phyloP scores from a whole-genome alignment of 2,113 vertebrate genomes.

The Accipiter cooperii region DNA sequence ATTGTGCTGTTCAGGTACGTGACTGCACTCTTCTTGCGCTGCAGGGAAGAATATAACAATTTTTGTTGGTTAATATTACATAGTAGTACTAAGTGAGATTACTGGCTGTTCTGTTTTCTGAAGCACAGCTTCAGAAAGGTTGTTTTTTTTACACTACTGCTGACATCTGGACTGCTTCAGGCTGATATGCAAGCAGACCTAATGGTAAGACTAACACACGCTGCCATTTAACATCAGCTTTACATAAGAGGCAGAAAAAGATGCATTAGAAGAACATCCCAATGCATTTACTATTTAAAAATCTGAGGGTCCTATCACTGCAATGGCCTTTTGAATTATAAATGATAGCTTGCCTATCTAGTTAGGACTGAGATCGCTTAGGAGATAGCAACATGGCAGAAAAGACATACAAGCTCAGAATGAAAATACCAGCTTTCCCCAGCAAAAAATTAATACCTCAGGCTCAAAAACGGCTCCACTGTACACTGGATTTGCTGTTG shows the following conservation, averaged over 20 bases:
- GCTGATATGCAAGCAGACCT: background rate
- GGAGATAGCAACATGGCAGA: background rate
- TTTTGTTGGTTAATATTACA: background rate
- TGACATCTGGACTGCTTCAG: background rate
- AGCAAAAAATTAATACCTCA: slow-evolving; percentile 79
- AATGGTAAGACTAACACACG: background rate
- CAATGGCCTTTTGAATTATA: background rate
- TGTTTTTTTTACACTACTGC: background rate
- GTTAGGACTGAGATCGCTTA: background rate
- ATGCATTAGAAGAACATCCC: background rate
- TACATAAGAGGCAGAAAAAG: background rate
- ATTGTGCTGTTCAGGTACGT: slow-evolving; percentile 98
- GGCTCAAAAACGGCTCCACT: slow-evolving; percentile 97
- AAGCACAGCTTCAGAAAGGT: background rate
- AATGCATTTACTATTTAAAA: background rate
- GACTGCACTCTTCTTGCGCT: slow-evolving; percentile 98
- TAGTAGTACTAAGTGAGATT: background rate
- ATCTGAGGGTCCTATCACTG: background rate
- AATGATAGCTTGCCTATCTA: background rate
- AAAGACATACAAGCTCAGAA: background rate
- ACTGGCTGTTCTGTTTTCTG: background rate
- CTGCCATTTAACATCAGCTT: background rate
- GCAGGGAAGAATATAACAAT: slow-evolving; percentile 43
- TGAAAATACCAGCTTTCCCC: background rate
- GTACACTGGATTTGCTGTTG: slow-evolving; percentile 97